phyloP scores from a whole-genome alignment of 2,888 invertebrate genomes.

The Cantharis rustica region DNA sequence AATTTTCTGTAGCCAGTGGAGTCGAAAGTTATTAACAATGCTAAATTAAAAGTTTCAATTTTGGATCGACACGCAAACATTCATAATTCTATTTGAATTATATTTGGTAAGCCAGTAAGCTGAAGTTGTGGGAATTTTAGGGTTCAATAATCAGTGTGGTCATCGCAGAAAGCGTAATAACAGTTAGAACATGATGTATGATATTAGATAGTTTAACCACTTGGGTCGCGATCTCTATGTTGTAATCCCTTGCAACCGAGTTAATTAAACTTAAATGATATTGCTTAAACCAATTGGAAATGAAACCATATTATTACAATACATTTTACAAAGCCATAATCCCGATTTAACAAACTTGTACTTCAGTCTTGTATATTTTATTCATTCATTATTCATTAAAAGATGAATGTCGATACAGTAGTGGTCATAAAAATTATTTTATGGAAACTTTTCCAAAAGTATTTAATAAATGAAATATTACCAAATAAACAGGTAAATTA shows the following conservation, averaged over 20 bases:
- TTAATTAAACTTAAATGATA: constrained; percentile 31
- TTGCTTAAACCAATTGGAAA: constrained; percentile 15
- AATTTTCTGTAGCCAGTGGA: no score
- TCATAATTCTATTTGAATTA: background rate
- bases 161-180: constrained; percentile 22
- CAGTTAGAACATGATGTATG: constrained; percentile 30
- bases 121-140: constrained; percentile 5
- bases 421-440: no score
- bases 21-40: no score
- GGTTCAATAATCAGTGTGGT: constrained; percentile 20
- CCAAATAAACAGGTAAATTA: no score
- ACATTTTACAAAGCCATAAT: background rate
- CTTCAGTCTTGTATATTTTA: no score
- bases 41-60: background rate
- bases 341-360: background rate
- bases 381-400: no score
- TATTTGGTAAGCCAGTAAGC: background rate
- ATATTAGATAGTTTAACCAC: constrained; percentile 18
- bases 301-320: background rate
- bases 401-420: no score
- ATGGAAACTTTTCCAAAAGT: no score
- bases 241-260: constrained; percentile 24
- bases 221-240: constrained; percentile 10
- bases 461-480: no score
- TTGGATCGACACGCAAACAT: background rate